These are phyloP conservation scores for Hylaea fasciaria DNA, from an alignment of 2,888 invertebrate species.

Conservation along the genomic window DNA sequence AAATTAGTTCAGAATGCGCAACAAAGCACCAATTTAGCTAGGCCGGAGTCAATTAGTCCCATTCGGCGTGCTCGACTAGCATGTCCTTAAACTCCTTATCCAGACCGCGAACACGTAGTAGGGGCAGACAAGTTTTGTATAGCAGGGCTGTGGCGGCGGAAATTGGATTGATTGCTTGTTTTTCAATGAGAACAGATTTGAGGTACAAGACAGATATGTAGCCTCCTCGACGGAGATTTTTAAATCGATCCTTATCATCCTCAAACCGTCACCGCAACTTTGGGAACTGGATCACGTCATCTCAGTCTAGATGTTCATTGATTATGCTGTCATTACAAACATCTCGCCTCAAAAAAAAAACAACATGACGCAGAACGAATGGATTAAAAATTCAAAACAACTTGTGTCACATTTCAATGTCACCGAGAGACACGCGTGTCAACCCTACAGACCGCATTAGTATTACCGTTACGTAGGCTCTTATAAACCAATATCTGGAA, in stretches of 20 bases:
- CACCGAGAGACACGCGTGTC: slow-evolving; percentile 25
- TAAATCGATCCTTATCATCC: too few relatives aligned
- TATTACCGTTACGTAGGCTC: slow-evolving; percentile 59
- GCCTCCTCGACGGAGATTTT: too few relatives aligned
- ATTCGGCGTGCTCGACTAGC: slow-evolving; percentile 48
- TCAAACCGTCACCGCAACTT: too few relatives aligned
- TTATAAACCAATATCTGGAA: slow-evolving; percentile 55
- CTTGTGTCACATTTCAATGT: neutral
- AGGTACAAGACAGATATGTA: too few relatives aligned
- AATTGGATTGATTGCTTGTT: neutral
- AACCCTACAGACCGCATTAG: slow-evolving; percentile 36
- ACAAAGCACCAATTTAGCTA: slow-evolving; percentile 52
- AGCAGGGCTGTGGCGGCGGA: slow-evolving; percentile 6
- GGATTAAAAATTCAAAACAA: neutral
- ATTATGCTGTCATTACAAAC: too few relatives aligned
- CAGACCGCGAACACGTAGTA: slow-evolving; percentile 23
- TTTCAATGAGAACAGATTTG: too few relatives aligned
- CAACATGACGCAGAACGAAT: too few relatives aligned
- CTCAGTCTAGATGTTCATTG: too few relatives aligned
- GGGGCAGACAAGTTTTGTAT: slow-evolving; percentile 33
- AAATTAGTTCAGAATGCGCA: slow-evolving; percentile 34
- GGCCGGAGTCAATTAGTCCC: slow-evolving; percentile 53
- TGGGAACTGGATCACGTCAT: too few relatives aligned
- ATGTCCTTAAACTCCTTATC: slow-evolving; percentile 52
- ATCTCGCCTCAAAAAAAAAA: too few relatives aligned